Conservation (phyloP, 2,888 invertebrate genomes). For the Drosophila monieri region DNA sequence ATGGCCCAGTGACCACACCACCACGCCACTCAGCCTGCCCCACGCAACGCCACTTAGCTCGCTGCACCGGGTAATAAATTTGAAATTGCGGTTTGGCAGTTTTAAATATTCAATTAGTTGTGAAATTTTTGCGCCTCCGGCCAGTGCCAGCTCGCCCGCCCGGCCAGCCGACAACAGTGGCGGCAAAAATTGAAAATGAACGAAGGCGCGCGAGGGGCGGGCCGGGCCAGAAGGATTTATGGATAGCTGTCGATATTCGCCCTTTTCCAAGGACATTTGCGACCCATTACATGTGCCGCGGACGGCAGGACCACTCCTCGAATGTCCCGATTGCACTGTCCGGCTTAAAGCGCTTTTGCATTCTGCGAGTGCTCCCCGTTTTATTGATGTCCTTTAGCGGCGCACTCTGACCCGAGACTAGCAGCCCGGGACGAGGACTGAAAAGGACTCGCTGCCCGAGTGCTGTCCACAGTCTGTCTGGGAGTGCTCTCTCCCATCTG, state of each 20-base stretch:
- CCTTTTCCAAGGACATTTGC: slow-evolving; percentile 47
- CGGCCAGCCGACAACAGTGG: slow-evolving; percentile 7
- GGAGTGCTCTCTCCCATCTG: slow-evolving; percentile 1
- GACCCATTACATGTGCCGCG: slow-evolving; percentile 16
- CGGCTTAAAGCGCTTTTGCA: slow-evolving; percentile 26
- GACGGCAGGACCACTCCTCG: slow-evolving; percentile 10
- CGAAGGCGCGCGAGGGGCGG: neutral
- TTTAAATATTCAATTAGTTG: slow-evolving; percentile 82
- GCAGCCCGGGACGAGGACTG: slow-evolving; percentile 7
- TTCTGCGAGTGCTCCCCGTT: slow-evolving; percentile 38
- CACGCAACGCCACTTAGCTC: slow-evolving; percentile 2
- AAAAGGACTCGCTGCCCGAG: slow-evolving; percentile 6
- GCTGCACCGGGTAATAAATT: slow-evolving; percentile 79
- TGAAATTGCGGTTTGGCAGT: slow-evolving; percentile 81
- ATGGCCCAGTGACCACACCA: slow-evolving; percentile 33
- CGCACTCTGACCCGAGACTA: slow-evolving; percentile 45
- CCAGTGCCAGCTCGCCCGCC: slow-evolving; percentile 5
- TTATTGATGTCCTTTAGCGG: slow-evolving; percentile 72
- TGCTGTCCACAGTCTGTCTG: slow-evolving; percentile 22
- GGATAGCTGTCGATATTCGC: slow-evolving; percentile 61
- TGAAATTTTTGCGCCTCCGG: slow-evolving; percentile 72
- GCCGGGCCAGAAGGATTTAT: slow-evolving; percentile 2
- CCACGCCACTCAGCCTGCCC: neutral
- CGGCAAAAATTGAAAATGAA: slow-evolving; percentile 40
- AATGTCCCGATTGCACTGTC: slow-evolving; percentile 16